Percentiles rank a stretch among this genome's conserved stretches.
phyloP scores from a whole-genome alignment of 2,888 invertebrate genomes.

The Deilephila elpenor region DNA sequence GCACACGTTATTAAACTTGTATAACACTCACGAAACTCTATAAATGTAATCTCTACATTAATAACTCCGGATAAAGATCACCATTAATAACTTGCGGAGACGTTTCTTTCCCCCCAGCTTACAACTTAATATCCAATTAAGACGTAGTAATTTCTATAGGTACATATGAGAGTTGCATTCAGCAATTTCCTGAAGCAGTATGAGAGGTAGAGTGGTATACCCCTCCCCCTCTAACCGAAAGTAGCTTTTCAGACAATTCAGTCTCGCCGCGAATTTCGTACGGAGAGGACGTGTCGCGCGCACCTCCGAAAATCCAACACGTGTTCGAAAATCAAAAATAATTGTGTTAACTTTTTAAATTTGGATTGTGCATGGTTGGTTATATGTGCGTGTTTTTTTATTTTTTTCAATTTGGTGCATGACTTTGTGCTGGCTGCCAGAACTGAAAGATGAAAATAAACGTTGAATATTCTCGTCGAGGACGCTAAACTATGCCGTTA shows the following conservation, averaged over 20 bases:
- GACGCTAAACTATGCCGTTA: constrained; percentile 48
- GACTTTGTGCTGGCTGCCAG: constrained; percentile 55
- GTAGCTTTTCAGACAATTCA: constrained; percentile 48
- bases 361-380: constrained; percentile 19
- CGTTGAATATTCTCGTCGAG: constrained; percentile 60
- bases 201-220: constrained; percentile 32
- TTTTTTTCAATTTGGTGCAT: constrained; percentile 28
- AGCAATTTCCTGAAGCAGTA: constrained; percentile 43
- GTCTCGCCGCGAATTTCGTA: constrained; percentile 44
- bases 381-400: constrained; percentile 13
- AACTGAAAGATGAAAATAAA: constrained; percentile 61
- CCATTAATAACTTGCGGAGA: constrained; percentile 24
- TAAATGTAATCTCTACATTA: constrained; percentile 32
- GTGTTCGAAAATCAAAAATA: constrained; percentile 44
- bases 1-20: constrained; percentile 11
- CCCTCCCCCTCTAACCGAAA: constrained; percentile 44
- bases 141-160: constrained; percentile 27
- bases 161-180: constrained; percentile 42
- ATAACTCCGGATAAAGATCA: constrained; percentile 7
- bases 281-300: constrained; percentile 37
- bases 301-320: constrained; percentile 39
- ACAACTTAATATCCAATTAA: constrained; percentile 33
- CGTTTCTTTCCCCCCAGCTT: constrained; percentile 21
- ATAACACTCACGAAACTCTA: neutral
- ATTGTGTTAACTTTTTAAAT: constrained; percentile 25